These are phyloP conservation scores for Melanerpes formicivorus DNA, from an alignment of 2,113 vertebrate genomes.

Conservation along the genomic window DNA sequence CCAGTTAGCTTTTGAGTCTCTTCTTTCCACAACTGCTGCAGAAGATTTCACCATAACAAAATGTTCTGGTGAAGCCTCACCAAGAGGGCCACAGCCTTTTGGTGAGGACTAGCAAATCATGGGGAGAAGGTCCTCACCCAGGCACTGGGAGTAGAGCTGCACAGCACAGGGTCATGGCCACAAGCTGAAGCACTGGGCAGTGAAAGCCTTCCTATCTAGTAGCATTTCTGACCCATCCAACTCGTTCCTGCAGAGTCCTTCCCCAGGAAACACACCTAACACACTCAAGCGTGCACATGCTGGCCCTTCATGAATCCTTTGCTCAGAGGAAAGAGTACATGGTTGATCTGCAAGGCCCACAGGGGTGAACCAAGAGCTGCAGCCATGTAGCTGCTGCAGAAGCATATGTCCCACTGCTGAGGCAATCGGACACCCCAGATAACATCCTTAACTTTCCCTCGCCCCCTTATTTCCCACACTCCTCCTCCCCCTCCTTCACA, in stretches of 20 bases:
- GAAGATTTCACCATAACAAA: neutral
- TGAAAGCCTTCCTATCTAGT: neutral
- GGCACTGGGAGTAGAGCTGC: accelerated
- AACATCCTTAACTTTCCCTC: neutral
- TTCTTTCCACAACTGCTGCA: neutral
- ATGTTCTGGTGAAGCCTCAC: neutral
- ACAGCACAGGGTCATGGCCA: neutral
- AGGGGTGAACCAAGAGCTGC: neutral
- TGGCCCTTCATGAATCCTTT: accelerated
- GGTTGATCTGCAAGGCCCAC: neutral
- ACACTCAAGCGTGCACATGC: neutral
- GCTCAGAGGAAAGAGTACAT: neutral
- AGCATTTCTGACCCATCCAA: neutral
- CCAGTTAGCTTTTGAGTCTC: neutral
- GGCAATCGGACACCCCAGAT: neutral
- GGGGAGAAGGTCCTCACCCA: neutral
- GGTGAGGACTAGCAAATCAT: neutral
- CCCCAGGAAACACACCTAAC: neutral
- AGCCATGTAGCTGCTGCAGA: neutral
- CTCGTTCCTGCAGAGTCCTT: neutral
- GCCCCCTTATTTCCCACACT: neutral
- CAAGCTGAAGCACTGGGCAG: neutral
- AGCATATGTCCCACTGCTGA: neutral
- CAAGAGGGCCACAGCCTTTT: neutral
- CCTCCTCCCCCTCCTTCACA: neutral